These are phyloP conservation scores for Galagoides demidoff DNA, from an alignment of 2,797 vertebrate species.

Conservation along the genomic window DNA sequence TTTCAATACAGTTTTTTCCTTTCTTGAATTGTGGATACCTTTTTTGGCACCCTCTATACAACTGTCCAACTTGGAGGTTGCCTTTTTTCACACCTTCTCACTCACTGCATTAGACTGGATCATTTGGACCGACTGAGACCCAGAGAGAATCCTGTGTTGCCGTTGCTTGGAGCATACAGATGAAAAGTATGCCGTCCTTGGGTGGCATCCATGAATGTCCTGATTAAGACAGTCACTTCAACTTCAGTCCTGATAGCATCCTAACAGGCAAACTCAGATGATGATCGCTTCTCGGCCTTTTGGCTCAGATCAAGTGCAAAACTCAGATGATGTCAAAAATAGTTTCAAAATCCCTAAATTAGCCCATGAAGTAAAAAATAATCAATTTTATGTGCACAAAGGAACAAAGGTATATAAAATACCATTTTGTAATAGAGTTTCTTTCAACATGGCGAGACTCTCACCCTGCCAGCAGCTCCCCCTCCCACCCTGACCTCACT, in stretches of 20 bases:
- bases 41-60: not conserved
- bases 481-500: accelerated
- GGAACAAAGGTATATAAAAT: not conserved
- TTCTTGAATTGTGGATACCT: too few relatives aligned
- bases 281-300: too few relatives aligned
- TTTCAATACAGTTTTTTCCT: too few relatives aligned
- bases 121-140: not conserved
- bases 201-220: not conserved
- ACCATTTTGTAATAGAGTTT: not conserved
- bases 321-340: not conserved
- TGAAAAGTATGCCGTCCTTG: not conserved
- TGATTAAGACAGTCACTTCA: not conserved
- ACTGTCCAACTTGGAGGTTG: not conserved
- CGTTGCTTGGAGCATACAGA: not conserved
- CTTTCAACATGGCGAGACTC: not conserved
- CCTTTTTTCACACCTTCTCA: not conserved
- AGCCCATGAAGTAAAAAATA: not conserved
- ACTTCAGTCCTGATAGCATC: not conserved
- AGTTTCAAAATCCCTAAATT: not conserved
- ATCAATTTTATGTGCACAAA: not conserved
- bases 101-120: not conserved
- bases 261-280: not conserved
- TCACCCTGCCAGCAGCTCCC: accelerated
- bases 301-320: too few relatives aligned
- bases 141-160: not conserved